Evolutionary conservation across 2,797 vertebrate genomes (phyloP), one percentile per base, ranked within the genome.

Genomic region (Octomys mimax): DNA sequence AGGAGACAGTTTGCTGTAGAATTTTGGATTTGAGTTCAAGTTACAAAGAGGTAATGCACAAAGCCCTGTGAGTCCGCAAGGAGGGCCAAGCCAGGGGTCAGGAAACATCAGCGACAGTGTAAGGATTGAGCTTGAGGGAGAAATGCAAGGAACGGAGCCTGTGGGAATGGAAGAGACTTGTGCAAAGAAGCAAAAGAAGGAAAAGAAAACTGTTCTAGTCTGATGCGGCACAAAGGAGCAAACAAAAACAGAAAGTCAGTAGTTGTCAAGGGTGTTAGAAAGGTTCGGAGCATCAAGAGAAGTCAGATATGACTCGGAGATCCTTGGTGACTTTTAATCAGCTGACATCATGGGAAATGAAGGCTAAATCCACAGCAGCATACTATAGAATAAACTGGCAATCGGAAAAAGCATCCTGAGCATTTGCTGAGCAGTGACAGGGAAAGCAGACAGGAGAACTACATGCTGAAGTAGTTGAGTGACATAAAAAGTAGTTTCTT

Each of bases 321-420:
- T 70, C 24, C 33, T 59, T 70, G 21, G 36, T 89, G n/a, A 71
- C 46, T 83, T 96, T 88, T 70, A 85, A 82, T 92, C 57, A 66
- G 62, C n/a, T 16, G 33, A n/a, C 75, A 14, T 70, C 33, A 85
- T 42, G 22, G n/a, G 42, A 77, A 26, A 66, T 39, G n/a, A 42
- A 39, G 42, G 19, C 6, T 16, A 39, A 62, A 42, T 19, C 21
- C n/a, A 36, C 19, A 73, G 10, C 2, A 46, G 0, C 4, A 0
- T 10, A 5, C n/a, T 61, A 28, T 5, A 64, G 33, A 66, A 21
- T 28, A 52, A 86, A 19, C 13, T 52, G 18, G 33, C 12, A 59
- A 46, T 36, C 52, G 28, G 33, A 49, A 68, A 3, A 80, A 86
- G 21, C 18, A 33, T 36, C 36, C 33, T 71, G 3, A 18, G 31